phyloP scores from a whole-genome alignment of 2,113 vertebrate species.

The Pithys albifrons region DNA sequence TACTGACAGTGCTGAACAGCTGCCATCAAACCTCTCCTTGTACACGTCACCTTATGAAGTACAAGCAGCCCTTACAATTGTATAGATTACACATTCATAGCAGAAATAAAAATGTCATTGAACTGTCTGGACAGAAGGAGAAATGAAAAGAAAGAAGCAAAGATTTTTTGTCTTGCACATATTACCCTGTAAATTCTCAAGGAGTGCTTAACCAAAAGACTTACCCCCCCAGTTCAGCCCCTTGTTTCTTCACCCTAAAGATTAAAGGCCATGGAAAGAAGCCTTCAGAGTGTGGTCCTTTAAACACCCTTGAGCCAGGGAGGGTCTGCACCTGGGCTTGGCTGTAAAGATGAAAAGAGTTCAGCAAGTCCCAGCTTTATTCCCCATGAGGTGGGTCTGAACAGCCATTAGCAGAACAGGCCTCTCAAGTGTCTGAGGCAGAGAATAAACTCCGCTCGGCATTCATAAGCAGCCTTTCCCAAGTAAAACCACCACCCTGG shows the following conservation, averaged over 20 bases:
- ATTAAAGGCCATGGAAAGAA: conserved; percentile 31
- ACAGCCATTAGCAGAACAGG: conserved; percentile 23
- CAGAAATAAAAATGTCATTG: background rate
- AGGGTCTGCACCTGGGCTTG: conserved; percentile 50
- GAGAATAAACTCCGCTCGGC: background rate
- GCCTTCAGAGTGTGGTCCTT: background rate
- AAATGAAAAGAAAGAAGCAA: background rate
- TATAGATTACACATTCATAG: background rate
- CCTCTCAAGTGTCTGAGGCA: conserved; percentile 34
- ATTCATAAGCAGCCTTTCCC: conserved; percentile 36
- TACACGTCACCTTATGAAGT: background rate
- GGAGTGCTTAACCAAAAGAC: conserved; percentile 13
- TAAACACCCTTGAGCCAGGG: conserved; percentile 35
- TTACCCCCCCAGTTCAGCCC: background rate
- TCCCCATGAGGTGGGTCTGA: conserved; percentile 17
- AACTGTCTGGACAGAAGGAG: background rate
- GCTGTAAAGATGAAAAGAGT: conserved; percentile 55
- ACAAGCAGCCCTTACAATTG: background rate
- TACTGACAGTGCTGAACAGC: background rate
- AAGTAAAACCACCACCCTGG: background rate
- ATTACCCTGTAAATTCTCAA: conserved; percentile 17
- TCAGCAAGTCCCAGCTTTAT: conserved; percentile 45
- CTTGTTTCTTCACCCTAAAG: conserved; percentile 1
- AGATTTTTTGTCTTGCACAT: conserved; percentile 3
- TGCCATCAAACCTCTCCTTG: background rate